Conservation (phyloP, 2,113 vertebrate genomes). For the Oostethus manadensis region DNA sequence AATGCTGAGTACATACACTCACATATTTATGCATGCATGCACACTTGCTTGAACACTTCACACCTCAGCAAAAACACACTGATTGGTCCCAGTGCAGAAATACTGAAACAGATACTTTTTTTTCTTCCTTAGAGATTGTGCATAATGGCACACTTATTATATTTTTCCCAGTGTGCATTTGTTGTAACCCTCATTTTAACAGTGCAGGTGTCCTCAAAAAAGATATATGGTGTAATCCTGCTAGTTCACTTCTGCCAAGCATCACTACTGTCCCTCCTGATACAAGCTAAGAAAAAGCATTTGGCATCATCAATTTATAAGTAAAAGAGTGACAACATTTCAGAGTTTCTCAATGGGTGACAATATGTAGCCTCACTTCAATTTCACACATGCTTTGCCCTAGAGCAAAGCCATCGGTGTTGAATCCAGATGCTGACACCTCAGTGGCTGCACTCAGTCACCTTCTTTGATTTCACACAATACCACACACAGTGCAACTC, state of each 20-base stretch:
- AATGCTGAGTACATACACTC: slow-evolving; percentile 29
- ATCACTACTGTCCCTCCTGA: slow-evolving; percentile 2
- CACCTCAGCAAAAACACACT: slow-evolving; percentile 54
- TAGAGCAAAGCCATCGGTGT: slow-evolving; percentile 18
- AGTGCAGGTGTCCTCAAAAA: slow-evolving; percentile 28
- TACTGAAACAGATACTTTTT: slow-evolving; percentile 31
- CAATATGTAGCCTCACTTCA: slow-evolving; percentile 7
- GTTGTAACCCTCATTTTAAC: slow-evolving; percentile 24
- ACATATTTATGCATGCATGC: slow-evolving; percentile 15
- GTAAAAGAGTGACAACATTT: slow-evolving; percentile 4
- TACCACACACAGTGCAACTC: slow-evolving; percentile 8
- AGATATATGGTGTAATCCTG: slow-evolving; percentile 6
- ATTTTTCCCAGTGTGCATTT: slow-evolving; percentile 14
- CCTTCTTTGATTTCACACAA: slow-evolving; percentile 19
- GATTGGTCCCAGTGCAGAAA: slow-evolving; percentile 60
- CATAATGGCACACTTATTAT: slow-evolving; percentile 42
- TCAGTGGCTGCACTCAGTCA: slow-evolving; percentile 6
- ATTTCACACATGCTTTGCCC: slow-evolving; percentile 10
- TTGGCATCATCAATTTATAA: background rate
- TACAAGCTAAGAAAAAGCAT: background rate
- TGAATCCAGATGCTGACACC: slow-evolving; percentile 5
- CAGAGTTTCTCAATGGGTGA: slow-evolving; percentile 12
- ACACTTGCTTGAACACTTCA: slow-evolving; percentile 24
- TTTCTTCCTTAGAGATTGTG: slow-evolving; percentile 20
- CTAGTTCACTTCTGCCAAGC: slow-evolving; percentile 7